Percentiles rank a stretch among this genome's conserved stretches.
Conservation (phyloP, 2,888 invertebrate genomes). For the Myopa testacea region DNA sequence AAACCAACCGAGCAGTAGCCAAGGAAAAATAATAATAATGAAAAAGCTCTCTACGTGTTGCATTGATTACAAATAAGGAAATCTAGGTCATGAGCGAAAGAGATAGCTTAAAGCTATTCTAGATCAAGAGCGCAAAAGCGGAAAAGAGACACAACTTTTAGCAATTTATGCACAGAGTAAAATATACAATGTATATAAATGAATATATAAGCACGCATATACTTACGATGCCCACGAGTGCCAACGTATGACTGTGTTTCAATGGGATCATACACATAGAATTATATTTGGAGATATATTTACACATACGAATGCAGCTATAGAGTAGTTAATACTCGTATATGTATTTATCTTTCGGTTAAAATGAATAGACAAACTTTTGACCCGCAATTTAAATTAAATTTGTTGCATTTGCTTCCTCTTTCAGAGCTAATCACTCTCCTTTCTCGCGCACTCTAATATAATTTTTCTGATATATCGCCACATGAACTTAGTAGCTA, state of each 20-base stretch:
- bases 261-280: no score
- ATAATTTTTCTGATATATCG: neutral
- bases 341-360: no score
- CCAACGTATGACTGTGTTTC: no score
- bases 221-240: neutral
- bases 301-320: no score
- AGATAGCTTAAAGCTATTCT: constrained; percentile 60
- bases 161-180: neutral
- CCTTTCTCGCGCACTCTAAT: neutral
- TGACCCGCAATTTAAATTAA: constrained; percentile 16
- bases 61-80: constrained; percentile 66
- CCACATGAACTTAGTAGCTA: constrained; percentile 7
- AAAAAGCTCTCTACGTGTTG: constrained; percentile 62
- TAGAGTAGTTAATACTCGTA: no score
- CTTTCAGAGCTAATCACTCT: neutral
- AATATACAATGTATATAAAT: constrained; percentile 4
- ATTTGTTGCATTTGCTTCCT: neutral
- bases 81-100: constrained; percentile 69
- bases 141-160: constrained; percentile 59
- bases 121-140: constrained; percentile 60
- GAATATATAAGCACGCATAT: constrained; percentile 19
- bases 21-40: constrained; percentile 42
- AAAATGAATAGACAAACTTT: constrained; percentile 2
- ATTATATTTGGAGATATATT: no score
- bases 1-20: constrained; percentile 35